A percentile compares a stretch with the other conserved stretches of the same genome.
These are phyloP conservation scores for Anarsia innoxiella DNA, from an alignment of 2,888 invertebrate species.

Conservation along the genomic window DNA sequence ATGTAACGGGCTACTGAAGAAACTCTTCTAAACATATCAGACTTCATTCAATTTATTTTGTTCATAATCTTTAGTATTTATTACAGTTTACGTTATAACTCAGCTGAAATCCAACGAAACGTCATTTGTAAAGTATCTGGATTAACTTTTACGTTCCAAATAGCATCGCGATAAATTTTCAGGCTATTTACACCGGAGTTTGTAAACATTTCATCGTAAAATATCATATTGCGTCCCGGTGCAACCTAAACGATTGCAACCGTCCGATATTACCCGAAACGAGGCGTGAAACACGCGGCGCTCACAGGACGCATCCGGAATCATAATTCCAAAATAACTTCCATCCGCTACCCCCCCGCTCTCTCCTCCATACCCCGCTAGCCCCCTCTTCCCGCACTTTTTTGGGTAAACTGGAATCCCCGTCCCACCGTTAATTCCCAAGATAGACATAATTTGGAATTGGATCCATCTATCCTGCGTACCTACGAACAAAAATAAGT, in stretches of 20 bases:
- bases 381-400: conserved; percentile 43
- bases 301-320: conserved; percentile 69
- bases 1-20: no score
- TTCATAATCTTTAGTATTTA: no score
- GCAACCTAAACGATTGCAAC: conserved; percentile 54
- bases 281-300: conserved; percentile 71
- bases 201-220: conserved; percentile 21
- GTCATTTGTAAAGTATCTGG: no score
- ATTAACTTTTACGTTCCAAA: no score
- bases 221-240: conserved; percentile 37
- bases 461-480: conserved; percentile 75
- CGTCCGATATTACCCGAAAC: conserved; percentile 60
- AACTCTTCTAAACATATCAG: no score
- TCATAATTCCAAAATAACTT: conserved; percentile 75
- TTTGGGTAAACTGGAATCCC: conserved; percentile 73
- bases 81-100: no score
- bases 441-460: conserved; percentile 77
- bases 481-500: conserved; percentile 71
- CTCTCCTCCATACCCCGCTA: conserved; percentile 31
- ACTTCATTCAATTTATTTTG: no score
- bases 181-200: no score
- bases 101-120: no score
- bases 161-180: no score
- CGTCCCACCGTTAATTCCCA: conserved; percentile 73
- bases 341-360: conserved; percentile 45